Conservation (phyloP, 1,140 invertebrate species). For the Pogonomyrmex californicus region DNA sequence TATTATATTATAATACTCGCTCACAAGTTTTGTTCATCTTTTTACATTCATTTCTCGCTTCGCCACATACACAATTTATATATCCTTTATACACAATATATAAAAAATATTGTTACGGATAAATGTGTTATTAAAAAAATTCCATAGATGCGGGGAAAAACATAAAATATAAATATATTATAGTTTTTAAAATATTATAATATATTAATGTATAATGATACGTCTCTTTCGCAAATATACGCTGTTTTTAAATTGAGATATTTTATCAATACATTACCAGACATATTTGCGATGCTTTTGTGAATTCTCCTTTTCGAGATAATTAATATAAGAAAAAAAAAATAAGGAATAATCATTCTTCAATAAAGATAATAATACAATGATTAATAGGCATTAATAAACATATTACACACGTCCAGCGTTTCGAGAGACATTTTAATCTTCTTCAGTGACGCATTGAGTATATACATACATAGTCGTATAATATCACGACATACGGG, state of each 20-base stretch:
- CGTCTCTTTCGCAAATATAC: neutral
- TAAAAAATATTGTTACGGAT: neutral
- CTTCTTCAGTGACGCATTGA: neutral
- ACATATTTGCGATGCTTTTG: neutral
- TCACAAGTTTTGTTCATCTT: neutral
- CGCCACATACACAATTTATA: too few species aligned
- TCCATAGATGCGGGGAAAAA: neutral
- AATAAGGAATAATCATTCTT: neutral
- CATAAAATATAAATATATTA: neutral
- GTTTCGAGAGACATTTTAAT: constrained; percentile 19
- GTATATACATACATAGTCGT: neutral
- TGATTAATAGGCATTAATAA: neutral
- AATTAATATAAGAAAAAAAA: neutral
- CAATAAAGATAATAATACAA: neutral
- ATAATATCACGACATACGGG: constrained; percentile 17
- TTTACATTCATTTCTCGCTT: neutral
- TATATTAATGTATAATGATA: constrained; percentile 2
- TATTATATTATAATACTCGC: neutral
- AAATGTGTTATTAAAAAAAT: neutral
- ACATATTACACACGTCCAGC: neutral
- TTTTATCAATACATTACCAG: neutral
- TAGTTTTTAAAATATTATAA: neutral
- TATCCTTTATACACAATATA: neutral
- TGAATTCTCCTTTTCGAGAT: neutral
- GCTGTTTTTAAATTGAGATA: neutral